Conservation (phyloP, 2,113 vertebrate genomes). For the Chaetodon auriga region DNA sequence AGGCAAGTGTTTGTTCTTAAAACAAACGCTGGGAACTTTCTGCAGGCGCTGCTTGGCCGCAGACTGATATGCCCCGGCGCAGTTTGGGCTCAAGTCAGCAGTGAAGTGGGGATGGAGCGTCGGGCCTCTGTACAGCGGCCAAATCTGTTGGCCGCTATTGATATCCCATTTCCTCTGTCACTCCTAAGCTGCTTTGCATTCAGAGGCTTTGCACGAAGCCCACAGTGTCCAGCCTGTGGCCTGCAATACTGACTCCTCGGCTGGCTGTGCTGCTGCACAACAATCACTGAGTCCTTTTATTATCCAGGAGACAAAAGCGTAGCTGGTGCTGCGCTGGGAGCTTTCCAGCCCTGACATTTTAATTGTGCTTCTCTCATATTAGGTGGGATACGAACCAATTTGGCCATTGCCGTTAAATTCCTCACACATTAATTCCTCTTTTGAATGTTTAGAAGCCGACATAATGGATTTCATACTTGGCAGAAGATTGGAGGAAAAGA, state of each 20-base stretch:
- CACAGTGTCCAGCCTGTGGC: conserved; percentile 61
- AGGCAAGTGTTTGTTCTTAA: conserved; percentile 5
- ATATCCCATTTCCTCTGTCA: conserved; percentile 80
- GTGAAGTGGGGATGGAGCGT: conserved; percentile 49
- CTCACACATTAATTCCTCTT: conserved; percentile 61
- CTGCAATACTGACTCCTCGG: conserved; percentile 46
- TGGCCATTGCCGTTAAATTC: conserved; percentile 60
- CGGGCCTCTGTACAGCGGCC: conserved; percentile 65
- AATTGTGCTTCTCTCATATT: conserved; percentile 66
- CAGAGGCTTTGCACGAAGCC: conserved; percentile 67
- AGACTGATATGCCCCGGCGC: conserved; percentile 24
- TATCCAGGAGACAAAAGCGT: conserved; percentile 64
- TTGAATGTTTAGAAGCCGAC: conserved; percentile 60
- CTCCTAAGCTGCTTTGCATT: conserved; percentile 80
- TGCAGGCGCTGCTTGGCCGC: conserved; percentile 16
- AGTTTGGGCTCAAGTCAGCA: conserved; percentile 52
- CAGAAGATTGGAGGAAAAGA: conserved; percentile 61
- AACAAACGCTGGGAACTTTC: conserved; percentile 32
- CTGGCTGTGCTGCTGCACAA: conserved; percentile 40
- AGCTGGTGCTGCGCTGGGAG: conserved; percentile 34
- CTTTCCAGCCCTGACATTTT: conserved; percentile 62
- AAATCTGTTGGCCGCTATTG: conserved; percentile 77
- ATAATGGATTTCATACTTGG: conserved; percentile 71
- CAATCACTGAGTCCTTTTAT: conserved; percentile 55
- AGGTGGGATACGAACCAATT: conserved; percentile 66